Conservation (phyloP, 1,140 invertebrate species). For the Polypedilum pembai region DNA sequence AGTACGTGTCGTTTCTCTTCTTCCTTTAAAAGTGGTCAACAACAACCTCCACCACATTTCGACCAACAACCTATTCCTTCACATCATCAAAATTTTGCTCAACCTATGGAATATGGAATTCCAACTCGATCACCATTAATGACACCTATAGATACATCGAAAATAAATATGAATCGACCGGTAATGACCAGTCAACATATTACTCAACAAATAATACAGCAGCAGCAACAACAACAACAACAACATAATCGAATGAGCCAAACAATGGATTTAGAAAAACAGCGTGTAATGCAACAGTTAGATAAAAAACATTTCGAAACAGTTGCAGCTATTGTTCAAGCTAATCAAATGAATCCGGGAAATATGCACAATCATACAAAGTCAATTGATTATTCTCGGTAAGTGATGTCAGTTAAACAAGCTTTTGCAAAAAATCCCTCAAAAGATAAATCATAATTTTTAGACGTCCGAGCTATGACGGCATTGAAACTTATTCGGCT, state of each 20-base stretch:
- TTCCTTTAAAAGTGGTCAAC: constrained; percentile 53
- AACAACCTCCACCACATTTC: constrained; percentile 43
- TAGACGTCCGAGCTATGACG: not conserved
- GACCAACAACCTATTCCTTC: constrained; percentile 40
- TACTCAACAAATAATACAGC: constrained; percentile 50
- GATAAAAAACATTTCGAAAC: constrained; percentile 44
- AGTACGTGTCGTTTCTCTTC: constrained; percentile 66
- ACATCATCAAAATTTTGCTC: constrained; percentile 46
- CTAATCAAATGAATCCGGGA: constrained; percentile 31
- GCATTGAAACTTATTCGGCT: constrained; percentile 20
- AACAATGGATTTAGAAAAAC: constrained; percentile 49
- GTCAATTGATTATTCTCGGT: not conserved
- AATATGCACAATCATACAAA: constrained; percentile 8
- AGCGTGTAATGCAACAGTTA: constrained; percentile 46
- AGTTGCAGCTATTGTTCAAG: constrained; percentile 41
- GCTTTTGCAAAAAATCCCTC: not conserved
- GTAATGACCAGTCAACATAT: constrained; percentile 40
- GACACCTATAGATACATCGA: not conserved
- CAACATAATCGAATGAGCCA: constrained; percentile 50
- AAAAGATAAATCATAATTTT: not conserved
- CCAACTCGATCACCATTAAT: not conserved
- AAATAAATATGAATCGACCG: not conserved
- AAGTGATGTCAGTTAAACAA: not conserved
- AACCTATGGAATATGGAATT: constrained; percentile 33
- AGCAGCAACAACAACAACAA: constrained; percentile 44